Evolutionary conservation across 2,888 invertebrate genomes (phyloP), one percentile per base, ranked within the genome.

Genomic region (Andrena marginata): DNA sequence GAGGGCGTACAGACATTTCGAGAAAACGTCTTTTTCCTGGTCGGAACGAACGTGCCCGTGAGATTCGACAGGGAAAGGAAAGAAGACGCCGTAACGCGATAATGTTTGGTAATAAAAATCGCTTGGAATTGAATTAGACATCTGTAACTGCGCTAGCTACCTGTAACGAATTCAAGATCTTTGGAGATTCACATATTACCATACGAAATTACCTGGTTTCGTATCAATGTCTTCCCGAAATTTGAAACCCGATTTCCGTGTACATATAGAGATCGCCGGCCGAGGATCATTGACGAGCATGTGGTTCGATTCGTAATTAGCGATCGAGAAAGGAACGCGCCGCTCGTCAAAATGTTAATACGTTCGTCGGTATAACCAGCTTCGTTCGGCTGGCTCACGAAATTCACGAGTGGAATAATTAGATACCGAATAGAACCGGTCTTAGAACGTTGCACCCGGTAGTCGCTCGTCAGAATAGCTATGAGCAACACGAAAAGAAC

Each of bases 321-420:
- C 7, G n/a, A 26, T 73, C 63, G 35, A 13, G 10, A 13, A 54
- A 54, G 54, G 8, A 8, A 23, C 42, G 31, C 23, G 59, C 3
- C 48, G 67, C 16, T 63, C 78, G 68, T 78, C 31, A 78, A 76
- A 78, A 68, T 68, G 76, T 78, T 76, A 78, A 78, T 63, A 54
- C 20, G 26, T 10, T 23, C 26, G 63, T 49, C 20, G 33, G 48
- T 10, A 42, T 16, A 35, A 33, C 20, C 54, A 23, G 35, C 13
- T 69, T 60, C 62, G 4, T 67, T 54, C n/a, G 51, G 49, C 20
- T n/a, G 23, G 59, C 26, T 16, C 16, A 29, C 59, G 29, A 29
- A 64, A 54, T 64, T 71, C 3, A 72, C 31, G 31, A 16, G n/a
- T 42, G 23, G 64, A 33, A 65, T 77, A 56, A 73, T 73, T 49